Base-by-base conservation (phyloP, 1,140 invertebrate species). In the Pseudachorutes palmiensis region DNA sequence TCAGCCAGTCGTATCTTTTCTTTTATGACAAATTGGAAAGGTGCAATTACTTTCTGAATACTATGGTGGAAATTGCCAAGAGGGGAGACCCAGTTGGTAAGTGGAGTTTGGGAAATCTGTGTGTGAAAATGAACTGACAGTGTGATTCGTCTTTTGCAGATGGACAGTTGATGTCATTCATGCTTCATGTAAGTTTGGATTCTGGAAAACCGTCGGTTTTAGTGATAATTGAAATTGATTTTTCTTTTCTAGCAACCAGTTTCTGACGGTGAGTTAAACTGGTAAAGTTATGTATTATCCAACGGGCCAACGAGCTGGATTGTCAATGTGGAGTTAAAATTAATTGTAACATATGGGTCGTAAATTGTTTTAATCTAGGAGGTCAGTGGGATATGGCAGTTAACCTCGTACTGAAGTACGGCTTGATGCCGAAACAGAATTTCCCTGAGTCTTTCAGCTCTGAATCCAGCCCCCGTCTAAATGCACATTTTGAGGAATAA, bases 1-100 rank as follows among this genome's bases (percentile, higher is more conserved):
- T 95, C 76, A 92, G 89, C 64, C 91, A 94, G 77, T 84, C 83
- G 36, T 89, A 92, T 77, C 79, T 94, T 0, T 93, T 92, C 78
- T 94, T 91, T 75, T 94, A 90, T 88, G 91, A 94, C 75, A 95
- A 94, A 80, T 83, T 94, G 69, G 92, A 95, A 79, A 81, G 91
- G 33, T 87, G 86, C 67, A 91, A 94, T 78, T 92, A 87, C 76
- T 90, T 90, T 76, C 79, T 95, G 2, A 86, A 93, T 75, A 89
- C 87, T 62, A 86, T 93, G 69, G 86, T 92, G 2, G 83, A 87
- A 70, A 87, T 87, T 9, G 86, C 89, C 0, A 83, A 80, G 66
- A 81, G 86, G 48, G 86, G 86, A 1, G 91, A 94, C 76, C 75
- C 82, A 12, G 83, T 92, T 0, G 51, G 51, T 55, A 55, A 55